Conservation (phyloP, 2,888 invertebrate species). For the Yponomeuta cagnagella region DNA sequence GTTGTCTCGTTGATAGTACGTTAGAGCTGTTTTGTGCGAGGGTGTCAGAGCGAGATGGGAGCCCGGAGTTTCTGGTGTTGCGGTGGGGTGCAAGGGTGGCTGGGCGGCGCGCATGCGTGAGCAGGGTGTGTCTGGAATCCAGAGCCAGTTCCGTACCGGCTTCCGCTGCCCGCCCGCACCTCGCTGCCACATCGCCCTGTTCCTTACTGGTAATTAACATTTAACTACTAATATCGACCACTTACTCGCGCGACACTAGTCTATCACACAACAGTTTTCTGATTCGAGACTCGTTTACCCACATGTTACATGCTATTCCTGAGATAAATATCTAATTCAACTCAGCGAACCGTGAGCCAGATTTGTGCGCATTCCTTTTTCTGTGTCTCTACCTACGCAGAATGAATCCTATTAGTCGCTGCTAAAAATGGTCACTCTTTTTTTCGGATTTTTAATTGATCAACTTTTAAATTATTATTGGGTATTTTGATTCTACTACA, state of each 20-base stretch:
- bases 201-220: constrained; percentile 12
- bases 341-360: constrained; percentile 28
- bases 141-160: constrained; percentile 57
- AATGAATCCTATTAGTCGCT: constrained; percentile 31
- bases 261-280: not conserved
- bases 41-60: constrained; percentile 12
- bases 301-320: not conserved
- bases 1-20: not conserved
- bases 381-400: constrained; percentile 46
- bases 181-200: constrained; percentile 9
- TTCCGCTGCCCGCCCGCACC: constrained; percentile 26
- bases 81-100: constrained; percentile 22
- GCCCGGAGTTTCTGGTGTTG: constrained; percentile 20
- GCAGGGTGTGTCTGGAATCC: constrained; percentile 63
- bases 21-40: constrained; percentile 1
- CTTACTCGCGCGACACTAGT: not conserved
- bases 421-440: constrained; percentile 27
- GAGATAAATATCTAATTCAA: not conserved
- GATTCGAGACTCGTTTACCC: not conserved
- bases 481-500: not conserved
- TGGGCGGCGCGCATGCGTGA: constrained; percentile 56
- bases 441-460: constrained; percentile 22
- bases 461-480: constrained; percentile 8
- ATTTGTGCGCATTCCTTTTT: constrained; percentile 46
- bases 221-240: constrained; percentile 1